Conservation (phyloP, 2,797 vertebrate species). For the Chrysocyon brachyurus region DNA sequence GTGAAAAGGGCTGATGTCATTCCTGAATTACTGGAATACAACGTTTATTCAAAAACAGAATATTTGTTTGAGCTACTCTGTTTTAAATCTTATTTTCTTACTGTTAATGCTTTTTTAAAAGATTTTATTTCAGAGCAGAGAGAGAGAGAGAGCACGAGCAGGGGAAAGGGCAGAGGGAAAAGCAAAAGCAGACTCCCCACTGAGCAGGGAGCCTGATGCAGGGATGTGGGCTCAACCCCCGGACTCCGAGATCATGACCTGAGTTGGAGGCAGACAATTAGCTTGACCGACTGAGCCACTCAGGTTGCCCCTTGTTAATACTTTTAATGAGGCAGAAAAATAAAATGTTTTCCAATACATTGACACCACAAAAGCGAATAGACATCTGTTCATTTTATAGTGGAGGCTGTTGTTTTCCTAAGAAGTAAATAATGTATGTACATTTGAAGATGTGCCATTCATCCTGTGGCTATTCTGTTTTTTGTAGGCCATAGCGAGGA, state of each 20-base stretch:
- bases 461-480: conserved; percentile 37
- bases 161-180: too few relatives aligned
- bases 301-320: not conserved
- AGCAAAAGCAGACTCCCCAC: too few relatives aligned
- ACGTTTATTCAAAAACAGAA: conserved; percentile 34
- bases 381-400: not conserved
- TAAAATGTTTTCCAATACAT: not conserved
- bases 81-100: conserved; percentile 45
- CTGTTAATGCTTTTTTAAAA: not conserved
- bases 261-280: too few relatives aligned
- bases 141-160: too few relatives aligned
- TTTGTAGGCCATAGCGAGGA: conserved; percentile 72
- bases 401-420: conserved; percentile 47
- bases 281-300: too few relatives aligned
- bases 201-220: too few relatives aligned
- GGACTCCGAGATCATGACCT: too few relatives aligned
- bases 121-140: too few relatives aligned
- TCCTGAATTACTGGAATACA: not conserved
- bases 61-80: not conserved
- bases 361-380: not conserved
- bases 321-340: conserved; percentile 50
- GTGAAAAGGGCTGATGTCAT: not conserved
- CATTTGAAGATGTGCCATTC: conserved; percentile 24
- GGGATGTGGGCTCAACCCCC: too few relatives aligned
- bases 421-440: not conserved